Conservation (phyloP, 2,888 invertebrate species). For the Lasioglossum villosulum region DNA sequence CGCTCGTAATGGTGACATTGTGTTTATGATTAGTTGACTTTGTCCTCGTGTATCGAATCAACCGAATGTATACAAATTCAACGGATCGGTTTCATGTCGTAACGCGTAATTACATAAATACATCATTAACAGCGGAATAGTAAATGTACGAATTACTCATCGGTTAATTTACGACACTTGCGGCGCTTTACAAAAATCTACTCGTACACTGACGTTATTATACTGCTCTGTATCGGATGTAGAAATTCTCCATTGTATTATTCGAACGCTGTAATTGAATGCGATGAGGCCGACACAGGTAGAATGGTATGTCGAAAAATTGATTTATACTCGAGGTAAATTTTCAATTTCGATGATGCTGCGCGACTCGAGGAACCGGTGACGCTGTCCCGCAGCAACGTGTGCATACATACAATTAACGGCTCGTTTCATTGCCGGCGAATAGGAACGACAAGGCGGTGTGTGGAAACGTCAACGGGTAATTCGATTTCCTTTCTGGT, state of each 20-base stretch:
- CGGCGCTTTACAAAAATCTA: not conserved
- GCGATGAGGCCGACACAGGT: not conserved
- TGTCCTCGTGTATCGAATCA: not conserved
- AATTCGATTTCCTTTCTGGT: conserved; percentile 52
- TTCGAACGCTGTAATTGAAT: not conserved
- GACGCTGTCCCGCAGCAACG: not conserved
- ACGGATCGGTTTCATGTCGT: not conserved
- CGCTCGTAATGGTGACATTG: not conserved
- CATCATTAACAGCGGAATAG: no score
- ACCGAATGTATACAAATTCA: not conserved
- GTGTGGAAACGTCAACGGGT: conserved; percentile 57
- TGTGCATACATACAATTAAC: conserved; percentile 35
- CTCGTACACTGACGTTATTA: not conserved
- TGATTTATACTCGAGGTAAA: not conserved
- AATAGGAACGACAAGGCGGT: conserved; percentile 12
- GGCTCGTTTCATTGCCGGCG: conserved; percentile 4
- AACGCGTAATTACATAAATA: not conserved
- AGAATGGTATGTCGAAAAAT: not conserved
- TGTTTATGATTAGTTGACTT: not conserved
- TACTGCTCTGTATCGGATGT: not conserved
- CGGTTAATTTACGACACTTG: no score
- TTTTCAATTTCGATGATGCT: conserved; percentile 24
- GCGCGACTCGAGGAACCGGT: not conserved
- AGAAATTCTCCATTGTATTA: not conserved
- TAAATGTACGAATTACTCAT: no score